Percentiles rank a stretch among this genome's conserved stretches.
Evolutionary conservation across 2,888 invertebrate genomes (phyloP).

Genomic region (Conus canariensis): DNA sequence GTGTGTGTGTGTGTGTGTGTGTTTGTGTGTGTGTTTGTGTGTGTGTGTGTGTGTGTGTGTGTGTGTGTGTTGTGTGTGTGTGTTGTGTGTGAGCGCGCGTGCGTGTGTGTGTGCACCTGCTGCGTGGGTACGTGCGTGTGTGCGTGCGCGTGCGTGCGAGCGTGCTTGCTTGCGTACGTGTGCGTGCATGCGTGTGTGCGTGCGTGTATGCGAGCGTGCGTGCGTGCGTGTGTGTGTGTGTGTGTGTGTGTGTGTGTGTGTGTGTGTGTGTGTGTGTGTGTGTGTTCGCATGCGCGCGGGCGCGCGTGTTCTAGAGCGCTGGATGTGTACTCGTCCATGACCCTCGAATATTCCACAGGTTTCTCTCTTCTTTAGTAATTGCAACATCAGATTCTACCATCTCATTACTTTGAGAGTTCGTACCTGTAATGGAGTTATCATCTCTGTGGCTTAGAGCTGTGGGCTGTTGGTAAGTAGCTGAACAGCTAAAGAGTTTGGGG

Average conservation of each 20-base stretch:
- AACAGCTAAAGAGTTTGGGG: no score
- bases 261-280: not conserved
- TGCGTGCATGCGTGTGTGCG: constrained; percentile 1
- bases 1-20: not conserved
- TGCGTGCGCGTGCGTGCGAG: no score
- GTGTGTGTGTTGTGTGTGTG: not conserved
- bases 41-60: not conserved
- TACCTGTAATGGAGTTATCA: no score
- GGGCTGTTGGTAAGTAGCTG: no score
- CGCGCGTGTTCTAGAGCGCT: no score
- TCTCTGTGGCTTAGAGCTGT: no score
- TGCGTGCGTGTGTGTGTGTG: not conserved
- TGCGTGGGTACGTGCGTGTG: not conserved
- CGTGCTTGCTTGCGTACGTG: not conserved
- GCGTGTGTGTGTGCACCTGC: not conserved
- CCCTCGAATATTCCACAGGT: no score
- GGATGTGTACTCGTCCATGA: no score
- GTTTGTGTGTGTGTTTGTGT: not conserved
- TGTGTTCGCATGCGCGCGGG: not conserved
- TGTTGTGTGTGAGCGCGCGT: not conserved
- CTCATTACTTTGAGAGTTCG: no score
- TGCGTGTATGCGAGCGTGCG: constrained; percentile 3
- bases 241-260: constrained; percentile 4
- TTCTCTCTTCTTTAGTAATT: no score
- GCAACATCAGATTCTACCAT: no score